Base-by-base conservation (phyloP, 2,113 vertebrate genomes). In the Takifugu flavidus region DNA sequence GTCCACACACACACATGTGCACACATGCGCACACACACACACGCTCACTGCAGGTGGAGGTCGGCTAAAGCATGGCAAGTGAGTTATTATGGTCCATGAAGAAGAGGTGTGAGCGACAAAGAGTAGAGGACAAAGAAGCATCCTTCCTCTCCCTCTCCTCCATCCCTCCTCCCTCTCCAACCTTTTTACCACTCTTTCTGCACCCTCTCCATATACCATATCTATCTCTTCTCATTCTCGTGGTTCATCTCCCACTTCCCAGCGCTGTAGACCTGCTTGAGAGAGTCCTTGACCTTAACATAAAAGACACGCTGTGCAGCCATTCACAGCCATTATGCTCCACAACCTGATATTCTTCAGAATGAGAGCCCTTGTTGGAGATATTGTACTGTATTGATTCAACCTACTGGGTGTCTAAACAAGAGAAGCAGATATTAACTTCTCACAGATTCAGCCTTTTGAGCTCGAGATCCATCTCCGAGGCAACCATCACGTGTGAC, bases 201-300 rank as follows among this genome's bases (percentile, higher is more conserved):
- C 49, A 6, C 20, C 49, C 4, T 34, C n/a, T 25, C 31, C 15
- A 44, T 49, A 46, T 58, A 55, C 25, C 25, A 25, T 25, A 49
- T 46, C 28, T 20, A 1, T 34, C 28, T 47, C 57, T 61, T 25
- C 58, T 77, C 66, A 43, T 53, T 65, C 67, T 31, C 13, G 3
- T 28, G 3, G 25, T 13, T 52, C 50, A 31, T 74, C 70, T 63
- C 25, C 56, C 58, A 63, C 68, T 77, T 25, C n/a, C 25, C 56
- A 25, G 42, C 63, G 64, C 72, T 58, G 59, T 15, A 49, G 74
- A 73, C 28, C 65, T 50, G 63, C 79, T 75, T 49, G 77, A 84
- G 84, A 80, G 81, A 64, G 79, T 78, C 84, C 84, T 88, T 86
- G 85, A 84, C 84, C 82, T 83, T 80, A 79, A 67, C 75, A 73